Evolutionary conservation across 2,888 invertebrate genomes (phyloP).

Genomic region (Spodoptera littoralis): DNA sequence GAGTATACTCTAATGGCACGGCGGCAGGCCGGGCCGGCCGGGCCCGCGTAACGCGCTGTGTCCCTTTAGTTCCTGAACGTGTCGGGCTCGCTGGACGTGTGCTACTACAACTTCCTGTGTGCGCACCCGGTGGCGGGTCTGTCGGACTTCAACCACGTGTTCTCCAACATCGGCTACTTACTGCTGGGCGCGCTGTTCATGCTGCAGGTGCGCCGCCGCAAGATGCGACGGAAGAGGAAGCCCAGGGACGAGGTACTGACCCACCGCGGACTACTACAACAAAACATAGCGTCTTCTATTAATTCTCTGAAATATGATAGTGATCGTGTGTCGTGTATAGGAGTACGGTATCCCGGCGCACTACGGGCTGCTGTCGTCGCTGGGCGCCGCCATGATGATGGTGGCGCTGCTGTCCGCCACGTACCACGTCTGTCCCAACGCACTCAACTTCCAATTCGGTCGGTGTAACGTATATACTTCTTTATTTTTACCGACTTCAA

Average conservation of each 20-base stretch:
- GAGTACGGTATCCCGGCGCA: conserved; percentile 94
- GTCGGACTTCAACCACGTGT: conserved; percentile 96
- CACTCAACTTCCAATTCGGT: conserved; percentile 97
- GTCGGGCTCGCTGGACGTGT: conserved; percentile 96
- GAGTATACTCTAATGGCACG: conserved; percentile 33
- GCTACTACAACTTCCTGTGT: conserved; percentile 97
- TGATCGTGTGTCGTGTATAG: conserved; percentile 66
- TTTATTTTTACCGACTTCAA: too few species aligned
- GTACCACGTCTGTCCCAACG: conserved; percentile 97
- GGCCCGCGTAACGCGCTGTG: background rate
- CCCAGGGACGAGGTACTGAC: conserved; percentile 71
- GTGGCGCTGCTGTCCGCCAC: conserved; percentile 96
- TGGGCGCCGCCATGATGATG: conserved; percentile 95
- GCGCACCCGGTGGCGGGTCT: conserved; percentile 93
- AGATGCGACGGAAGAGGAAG: conserved; percentile 59
- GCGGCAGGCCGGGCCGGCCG: background rate
- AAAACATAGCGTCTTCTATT: too few species aligned
- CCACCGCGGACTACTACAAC: too few species aligned
- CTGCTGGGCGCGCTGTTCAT: conserved; percentile 94
- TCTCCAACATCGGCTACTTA: conserved; percentile 95
- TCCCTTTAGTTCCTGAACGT: conserved; percentile 90
- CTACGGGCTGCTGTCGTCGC: conserved; percentile 95
- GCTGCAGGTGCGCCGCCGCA: conserved; percentile 89
- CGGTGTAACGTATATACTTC: background rate
- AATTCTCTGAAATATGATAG: too few species aligned